These are phyloP conservation scores for Stramonita haemastoma DNA, from an alignment of 2,888 invertebrate species.

Conservation along the genomic window DNA sequence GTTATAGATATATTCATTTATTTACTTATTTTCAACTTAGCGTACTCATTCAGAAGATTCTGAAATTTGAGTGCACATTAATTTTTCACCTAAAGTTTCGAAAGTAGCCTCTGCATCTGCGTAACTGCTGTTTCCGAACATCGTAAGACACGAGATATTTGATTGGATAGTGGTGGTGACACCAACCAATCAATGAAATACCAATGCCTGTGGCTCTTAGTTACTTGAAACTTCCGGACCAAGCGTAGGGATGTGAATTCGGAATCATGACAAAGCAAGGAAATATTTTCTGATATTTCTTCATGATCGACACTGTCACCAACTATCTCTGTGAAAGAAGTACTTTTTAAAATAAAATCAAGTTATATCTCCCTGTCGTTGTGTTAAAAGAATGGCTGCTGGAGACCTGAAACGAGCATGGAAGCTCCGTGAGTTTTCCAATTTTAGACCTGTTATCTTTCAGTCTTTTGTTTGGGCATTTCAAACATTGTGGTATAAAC, in stretches of 20 bases:
- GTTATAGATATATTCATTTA: too few species aligned
- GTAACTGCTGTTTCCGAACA: neutral
- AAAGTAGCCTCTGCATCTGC: neutral
- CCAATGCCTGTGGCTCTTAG: conserved; percentile 21
- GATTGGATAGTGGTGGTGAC: conserved; percentile 44
- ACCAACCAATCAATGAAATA: conserved; percentile 36
- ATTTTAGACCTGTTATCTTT: too few species aligned
- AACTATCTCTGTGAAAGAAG: neutral
- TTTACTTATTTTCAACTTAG: too few species aligned
- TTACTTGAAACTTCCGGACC: conserved; percentile 35
- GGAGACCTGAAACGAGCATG: conserved; percentile 84
- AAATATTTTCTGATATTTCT: conserved; percentile 5
- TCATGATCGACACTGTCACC: neutral
- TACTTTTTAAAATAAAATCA: neutral
- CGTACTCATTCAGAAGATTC: too few species aligned
- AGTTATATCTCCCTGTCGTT: neutral
- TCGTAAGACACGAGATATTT: conserved; percentile 22
- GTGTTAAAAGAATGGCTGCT: conserved; percentile 57
- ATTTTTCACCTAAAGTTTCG: neutral
- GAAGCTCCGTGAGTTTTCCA: conserved; percentile 86
- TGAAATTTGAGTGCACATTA: too few species aligned
- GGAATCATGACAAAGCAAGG: neutral
- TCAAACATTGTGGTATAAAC: too few species aligned
- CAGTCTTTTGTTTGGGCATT: too few species aligned
- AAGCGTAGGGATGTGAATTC: conserved; percentile 4